phyloP scores from a whole-genome alignment of 2,888 invertebrate genomes.

The Eristalis pertinax region DNA sequence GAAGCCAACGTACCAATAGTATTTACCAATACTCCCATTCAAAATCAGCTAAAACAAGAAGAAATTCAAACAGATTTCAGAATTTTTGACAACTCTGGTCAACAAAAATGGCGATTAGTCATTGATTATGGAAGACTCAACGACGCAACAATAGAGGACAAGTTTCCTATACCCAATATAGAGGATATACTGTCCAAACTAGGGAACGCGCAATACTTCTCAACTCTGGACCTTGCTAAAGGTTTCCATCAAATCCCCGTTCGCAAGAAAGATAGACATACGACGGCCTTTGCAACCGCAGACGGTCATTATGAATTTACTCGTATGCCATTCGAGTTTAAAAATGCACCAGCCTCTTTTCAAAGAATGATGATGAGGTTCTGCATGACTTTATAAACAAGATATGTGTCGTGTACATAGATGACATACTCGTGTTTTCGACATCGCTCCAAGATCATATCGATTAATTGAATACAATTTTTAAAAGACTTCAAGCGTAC shows the following conservation, averaged over 20 bases:
- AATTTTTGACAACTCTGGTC: constrained; percentile 32
- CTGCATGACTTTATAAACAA: constrained; percentile 24
- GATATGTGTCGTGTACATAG: no score
- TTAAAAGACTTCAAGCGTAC: constrained; percentile 17
- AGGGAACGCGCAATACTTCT: constrained; percentile 31
- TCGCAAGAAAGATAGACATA: constrained; percentile 14
- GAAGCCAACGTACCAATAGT: no score
- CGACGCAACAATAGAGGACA: constrained; percentile 23
- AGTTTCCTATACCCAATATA: constrained; percentile 42
- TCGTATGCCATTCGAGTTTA: no score
- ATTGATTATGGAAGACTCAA: background rate
- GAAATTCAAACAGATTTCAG: constrained; percentile 6
- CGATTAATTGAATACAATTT: constrained; percentile 13
- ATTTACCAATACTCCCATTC: no score
- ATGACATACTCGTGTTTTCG: no score
- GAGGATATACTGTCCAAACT: constrained; percentile 37
- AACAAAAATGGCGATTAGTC: constrained; percentile 19
- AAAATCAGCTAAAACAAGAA: no score
- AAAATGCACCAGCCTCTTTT: no score
- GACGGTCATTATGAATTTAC: constrained; percentile 40
- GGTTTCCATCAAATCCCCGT: constrained; percentile 45
- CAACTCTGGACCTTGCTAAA: constrained; percentile 18
- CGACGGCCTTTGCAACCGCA: constrained; percentile 35
- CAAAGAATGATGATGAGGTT: constrained; percentile 1
- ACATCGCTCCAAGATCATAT: constrained; percentile 39